Conservation (phyloP, 2,797 vertebrate species). For the Anguilla megastoma region DNA sequence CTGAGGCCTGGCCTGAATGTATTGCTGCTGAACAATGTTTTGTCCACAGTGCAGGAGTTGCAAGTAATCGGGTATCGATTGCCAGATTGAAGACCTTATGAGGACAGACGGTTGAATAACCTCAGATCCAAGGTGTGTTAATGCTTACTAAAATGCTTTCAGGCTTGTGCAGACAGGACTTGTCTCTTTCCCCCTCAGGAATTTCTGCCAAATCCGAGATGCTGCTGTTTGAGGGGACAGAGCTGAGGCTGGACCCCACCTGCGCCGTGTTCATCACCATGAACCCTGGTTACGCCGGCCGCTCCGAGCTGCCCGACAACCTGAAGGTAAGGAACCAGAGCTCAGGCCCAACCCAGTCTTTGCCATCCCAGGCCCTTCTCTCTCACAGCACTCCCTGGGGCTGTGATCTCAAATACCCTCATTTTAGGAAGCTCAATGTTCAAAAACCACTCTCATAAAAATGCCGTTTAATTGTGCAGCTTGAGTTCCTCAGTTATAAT, state of each 20-base stretch:
- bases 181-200: conserved; percentile 62
- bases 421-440: background rate
- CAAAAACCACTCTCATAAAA: background rate
- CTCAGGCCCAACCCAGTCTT: background rate
- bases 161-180: background rate
- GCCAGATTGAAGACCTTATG: background rate
- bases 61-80: background rate
- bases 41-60: background rate
- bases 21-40: background rate
- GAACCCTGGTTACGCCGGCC: conserved; percentile 92
- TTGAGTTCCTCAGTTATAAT: background rate
- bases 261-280: conserved; percentile 93
- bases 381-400: background rate
- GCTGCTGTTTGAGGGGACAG: conserved; percentile 86
- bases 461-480: background rate
- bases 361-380: background rate
- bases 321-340: conserved; percentile 77
- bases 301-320: conserved; percentile 89
- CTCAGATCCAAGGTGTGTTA: background rate
- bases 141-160: background rate
- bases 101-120: background rate
- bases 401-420: background rate
- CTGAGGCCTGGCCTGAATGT: background rate
- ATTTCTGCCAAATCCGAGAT: conserved; percentile 76
- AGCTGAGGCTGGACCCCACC: conserved; percentile 83